These are phyloP conservation scores for Nebria brevicollis DNA, from an alignment of 2,888 invertebrate genomes.

Conservation along the genomic window DNA sequence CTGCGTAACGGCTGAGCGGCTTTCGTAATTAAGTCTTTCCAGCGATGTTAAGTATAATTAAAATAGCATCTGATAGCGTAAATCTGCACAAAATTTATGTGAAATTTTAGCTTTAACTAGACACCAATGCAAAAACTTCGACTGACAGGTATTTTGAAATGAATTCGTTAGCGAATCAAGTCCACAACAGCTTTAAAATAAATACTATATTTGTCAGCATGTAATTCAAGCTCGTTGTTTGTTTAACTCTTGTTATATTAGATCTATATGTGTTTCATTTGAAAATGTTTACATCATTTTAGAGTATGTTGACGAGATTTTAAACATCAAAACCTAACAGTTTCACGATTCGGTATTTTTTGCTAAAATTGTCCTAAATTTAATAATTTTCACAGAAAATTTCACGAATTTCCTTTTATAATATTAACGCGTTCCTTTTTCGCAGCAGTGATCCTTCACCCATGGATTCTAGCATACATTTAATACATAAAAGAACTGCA, in stretches of 20 bases:
- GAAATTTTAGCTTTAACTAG: constrained; percentile 29
- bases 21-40: constrained; percentile 34
- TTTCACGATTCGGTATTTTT: no score
- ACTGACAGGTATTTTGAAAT: not conserved
- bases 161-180: not conserved
- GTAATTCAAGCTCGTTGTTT: not conserved
- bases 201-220: not conserved
- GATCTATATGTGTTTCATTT: not conserved
- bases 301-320: no score
- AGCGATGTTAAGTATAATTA: constrained; percentile 44
- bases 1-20: constrained; percentile 19
- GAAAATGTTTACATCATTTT: no score
- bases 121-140: not conserved
- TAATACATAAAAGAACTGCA: not conserved
- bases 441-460: not conserved
- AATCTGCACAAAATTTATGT: constrained; percentile 38
- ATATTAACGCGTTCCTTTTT: not conserved
- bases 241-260: not conserved
- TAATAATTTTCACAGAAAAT: no score
- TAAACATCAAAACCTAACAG: no score
- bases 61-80: constrained; percentile 41
- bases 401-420: not conserved
- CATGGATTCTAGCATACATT: not conserved
- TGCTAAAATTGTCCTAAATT: no score
- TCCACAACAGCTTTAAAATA: not conserved